Base-by-base conservation (phyloP, 2,797 vertebrate genomes). In the Argentina silus region DNA sequence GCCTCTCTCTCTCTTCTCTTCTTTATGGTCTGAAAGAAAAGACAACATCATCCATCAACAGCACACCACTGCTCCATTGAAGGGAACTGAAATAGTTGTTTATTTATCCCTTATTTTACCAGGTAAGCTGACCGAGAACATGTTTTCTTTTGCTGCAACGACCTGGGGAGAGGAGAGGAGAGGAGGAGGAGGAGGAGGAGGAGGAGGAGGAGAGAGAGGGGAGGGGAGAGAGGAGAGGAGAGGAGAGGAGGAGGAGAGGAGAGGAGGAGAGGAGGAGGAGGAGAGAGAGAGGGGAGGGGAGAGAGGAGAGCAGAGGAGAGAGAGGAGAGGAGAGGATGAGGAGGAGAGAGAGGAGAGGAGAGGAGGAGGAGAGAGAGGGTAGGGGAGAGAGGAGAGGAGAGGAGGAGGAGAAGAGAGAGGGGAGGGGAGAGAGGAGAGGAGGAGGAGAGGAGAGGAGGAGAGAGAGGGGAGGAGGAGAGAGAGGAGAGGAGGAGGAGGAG, bases 1-100 rank as follows among this genome's bases (percentile, higher is more conserved):
- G 4, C 2, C 27, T 36, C 27, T 36, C 27, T 36, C 27, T 36
- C 27, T 36, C 27, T 36, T 36, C 27, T 36, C 87, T 87, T 93
- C 93, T 92, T 93, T 97, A 81, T 94, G 94, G 90, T 96, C 96
- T 98, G 92, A 81, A 93, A 93, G 90, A 89, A 89, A 88, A 91
- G 51, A 85, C 76, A 85, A 36, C 27, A 4, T 36, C 27, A 10
- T 19, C 55, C 10, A 11, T 9, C 56, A 59, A 59, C 19, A 17
- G 6, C 47, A 48, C 47, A 59, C 4, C 27, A 2, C 27, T 36
- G n/a, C n/a, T n/a, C n/a, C n/a, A n/a, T n/a, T n/a, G n/a, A n/a
- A n/a, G n/a, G n/a, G 2, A 36, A 36, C 27, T 36, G 27, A 36
- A 36, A 4, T 36, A 36, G 27, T 36, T 4, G 27, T 36, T 36